Percentiles rank a stretch among this genome's conserved stretches.
Conservation (phyloP, 2,113 vertebrate species). For the Thunnus maccoyii region DNA sequence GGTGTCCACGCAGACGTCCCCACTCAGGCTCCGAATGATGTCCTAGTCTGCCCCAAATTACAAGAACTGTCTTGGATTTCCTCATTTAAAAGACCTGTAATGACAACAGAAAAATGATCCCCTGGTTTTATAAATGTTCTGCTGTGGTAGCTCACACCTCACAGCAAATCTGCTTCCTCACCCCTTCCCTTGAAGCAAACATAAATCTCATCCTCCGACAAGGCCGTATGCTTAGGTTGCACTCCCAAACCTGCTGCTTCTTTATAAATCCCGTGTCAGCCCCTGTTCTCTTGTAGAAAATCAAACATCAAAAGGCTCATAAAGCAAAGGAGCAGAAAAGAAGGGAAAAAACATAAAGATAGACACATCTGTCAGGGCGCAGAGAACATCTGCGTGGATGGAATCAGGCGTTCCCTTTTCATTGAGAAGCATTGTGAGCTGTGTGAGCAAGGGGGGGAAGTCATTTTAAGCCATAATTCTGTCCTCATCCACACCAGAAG, state of each 20-base stretch:
- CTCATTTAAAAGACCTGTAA: not conserved
- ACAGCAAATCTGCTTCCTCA: not conserved
- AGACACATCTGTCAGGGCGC: conserved; percentile 69
- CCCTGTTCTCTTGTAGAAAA: conserved; percentile 35
- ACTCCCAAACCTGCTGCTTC: conserved; percentile 15
- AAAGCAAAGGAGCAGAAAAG: conserved; percentile 35
- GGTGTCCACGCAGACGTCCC: not conserved
- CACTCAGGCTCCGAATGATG: not conserved
- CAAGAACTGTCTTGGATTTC: not conserved
- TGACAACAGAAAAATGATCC: not conserved
- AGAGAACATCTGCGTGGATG: conserved; percentile 77
- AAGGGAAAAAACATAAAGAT: conserved; percentile 39
- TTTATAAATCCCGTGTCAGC: conserved; percentile 18
- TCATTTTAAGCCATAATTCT: conserved; percentile 68
- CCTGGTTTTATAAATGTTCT: not conserved
- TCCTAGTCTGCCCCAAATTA: too few species aligned
- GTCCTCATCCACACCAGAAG: conserved; percentile 28
- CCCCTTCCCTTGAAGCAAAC: conserved; percentile 8
- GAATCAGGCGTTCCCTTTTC: conserved; percentile 47
- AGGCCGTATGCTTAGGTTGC: conserved; percentile 47
- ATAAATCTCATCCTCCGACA: conserved; percentile 42
- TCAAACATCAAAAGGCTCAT: conserved; percentile 38
- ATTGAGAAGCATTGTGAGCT: conserved; percentile 42
- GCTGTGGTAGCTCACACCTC: not conserved
- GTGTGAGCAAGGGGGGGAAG: conserved; percentile 39